Evolutionary conservation across 1,140 invertebrate genomes (phyloP).

Genomic region (Calliopsis andreniformis): DNA sequence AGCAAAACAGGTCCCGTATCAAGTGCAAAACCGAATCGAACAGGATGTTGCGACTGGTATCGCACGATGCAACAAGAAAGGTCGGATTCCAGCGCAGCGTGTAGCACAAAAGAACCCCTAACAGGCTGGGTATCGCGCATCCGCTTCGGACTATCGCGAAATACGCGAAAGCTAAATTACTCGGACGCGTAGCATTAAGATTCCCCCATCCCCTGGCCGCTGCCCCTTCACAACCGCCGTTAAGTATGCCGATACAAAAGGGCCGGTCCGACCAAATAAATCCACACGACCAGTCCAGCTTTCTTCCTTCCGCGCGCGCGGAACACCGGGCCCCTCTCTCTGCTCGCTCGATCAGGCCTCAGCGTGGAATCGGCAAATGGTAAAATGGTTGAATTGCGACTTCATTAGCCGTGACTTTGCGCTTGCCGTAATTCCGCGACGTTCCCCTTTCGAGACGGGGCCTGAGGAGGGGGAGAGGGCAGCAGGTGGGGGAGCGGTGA

Average conservation of each 20-base stretch:
- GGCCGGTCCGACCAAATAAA: conserved; percentile 40
- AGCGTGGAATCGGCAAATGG: conserved; percentile 59
- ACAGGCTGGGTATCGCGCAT: not conserved
- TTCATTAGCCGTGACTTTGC: conserved; percentile 74
- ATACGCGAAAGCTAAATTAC: conserved; percentile 38
- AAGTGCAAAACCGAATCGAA: not conserved
- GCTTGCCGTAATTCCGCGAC: conserved; percentile 69
- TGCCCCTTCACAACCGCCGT: not conserved
- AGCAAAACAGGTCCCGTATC: no score
- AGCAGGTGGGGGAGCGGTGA: not conserved
- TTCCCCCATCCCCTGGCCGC: not conserved
- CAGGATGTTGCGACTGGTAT: not conserved
- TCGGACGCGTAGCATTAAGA: conserved; percentile 19
- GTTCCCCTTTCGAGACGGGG: conserved; percentile 18
- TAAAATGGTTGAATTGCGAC: conserved; percentile 71
- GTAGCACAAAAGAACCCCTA: not conserved
- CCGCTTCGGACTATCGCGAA: conserved; percentile 9
- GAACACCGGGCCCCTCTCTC: conserved; percentile 16
- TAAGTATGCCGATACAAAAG: conserved; percentile 44
- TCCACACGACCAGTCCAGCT: conserved; percentile 19
- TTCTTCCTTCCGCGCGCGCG: conserved; percentile 36
- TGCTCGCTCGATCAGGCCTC: conserved; percentile 9
- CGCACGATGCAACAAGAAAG: not conserved
- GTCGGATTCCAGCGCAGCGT: not conserved
- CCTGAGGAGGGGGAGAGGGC: not conserved